These are phyloP conservation scores for Ochotona princeps DNA, from an alignment of 2,113 vertebrate genomes.

Conservation along the genomic window DNA sequence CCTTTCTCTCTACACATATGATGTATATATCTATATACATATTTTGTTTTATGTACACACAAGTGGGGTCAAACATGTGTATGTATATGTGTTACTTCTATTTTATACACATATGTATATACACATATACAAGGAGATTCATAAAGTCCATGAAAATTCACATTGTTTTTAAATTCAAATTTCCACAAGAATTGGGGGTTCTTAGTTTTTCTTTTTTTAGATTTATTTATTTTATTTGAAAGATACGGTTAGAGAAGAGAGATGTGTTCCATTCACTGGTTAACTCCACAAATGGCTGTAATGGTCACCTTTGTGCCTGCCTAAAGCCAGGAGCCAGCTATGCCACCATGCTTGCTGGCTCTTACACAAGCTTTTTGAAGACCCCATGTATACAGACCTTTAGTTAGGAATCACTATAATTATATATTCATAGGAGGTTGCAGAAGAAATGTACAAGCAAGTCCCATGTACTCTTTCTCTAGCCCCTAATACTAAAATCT, in stretches of 20 bases:
- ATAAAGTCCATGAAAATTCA: background rate
- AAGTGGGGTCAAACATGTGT: background rate
- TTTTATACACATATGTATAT: background rate
- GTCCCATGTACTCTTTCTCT: background rate
- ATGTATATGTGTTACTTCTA: background rate
- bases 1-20: background rate
- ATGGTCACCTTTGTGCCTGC: too few relatives aligned
- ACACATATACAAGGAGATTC: background rate
- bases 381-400: too few relatives aligned
- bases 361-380: too few relatives aligned
- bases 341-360: too few relatives aligned
- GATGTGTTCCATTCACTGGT: too few relatives aligned
- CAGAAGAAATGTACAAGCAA: slow-evolving; percentile 8
- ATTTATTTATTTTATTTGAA: too few relatives aligned
- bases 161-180: background rate
- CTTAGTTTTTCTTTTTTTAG: too few relatives aligned
- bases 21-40: background rate
- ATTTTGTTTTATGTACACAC: background rate
- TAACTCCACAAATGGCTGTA: too few relatives aligned
- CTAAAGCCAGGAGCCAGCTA: too few relatives aligned
- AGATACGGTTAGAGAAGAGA: too few relatives aligned
- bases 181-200: too few relatives aligned
- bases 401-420: slow-evolving; percentile 11
- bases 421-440: background rate
- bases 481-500: background rate